These are phyloP conservation scores for Antitype chi DNA, from an alignment of 2,888 invertebrate genomes.

Conservation along the genomic window DNA sequence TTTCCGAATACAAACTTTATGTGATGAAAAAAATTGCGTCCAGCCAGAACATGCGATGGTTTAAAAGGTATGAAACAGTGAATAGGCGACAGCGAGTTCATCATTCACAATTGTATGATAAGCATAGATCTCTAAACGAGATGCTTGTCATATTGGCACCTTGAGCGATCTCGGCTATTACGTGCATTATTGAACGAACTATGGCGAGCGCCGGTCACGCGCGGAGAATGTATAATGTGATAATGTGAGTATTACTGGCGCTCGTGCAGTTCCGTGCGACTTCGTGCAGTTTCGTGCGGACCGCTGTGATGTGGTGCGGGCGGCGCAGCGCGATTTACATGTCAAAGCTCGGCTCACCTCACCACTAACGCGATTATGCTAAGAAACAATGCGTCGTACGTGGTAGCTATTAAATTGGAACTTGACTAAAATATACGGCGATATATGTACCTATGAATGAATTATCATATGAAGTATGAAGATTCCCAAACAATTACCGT, in stretches of 20 bases:
- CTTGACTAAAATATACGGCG: constrained; percentile 21
- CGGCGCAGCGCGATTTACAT: constrained; percentile 50
- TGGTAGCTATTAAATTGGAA: constrained; percentile 50
- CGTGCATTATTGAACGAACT: constrained; percentile 34
- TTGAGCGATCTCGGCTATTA: constrained; percentile 42
- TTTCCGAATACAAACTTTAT: constrained; percentile 2
- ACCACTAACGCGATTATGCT: constrained; percentile 52
- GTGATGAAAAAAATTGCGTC: not conserved
- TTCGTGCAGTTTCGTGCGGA: constrained; percentile 17
- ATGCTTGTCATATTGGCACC: constrained; percentile 26
- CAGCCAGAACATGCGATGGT: not conserved
- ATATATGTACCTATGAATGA: not conserved
- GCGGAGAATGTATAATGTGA: constrained; percentile 49
- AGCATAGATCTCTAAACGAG: not conserved
- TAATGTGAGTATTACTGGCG: constrained; percentile 47
- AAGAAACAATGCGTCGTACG: constrained; percentile 55
- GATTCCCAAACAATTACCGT: not conserved
- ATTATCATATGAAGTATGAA: too few relatives aligned
- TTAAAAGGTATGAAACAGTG: not conserved
- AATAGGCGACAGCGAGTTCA: not conserved
- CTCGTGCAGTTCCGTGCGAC: constrained; percentile 8
- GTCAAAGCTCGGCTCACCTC: constrained; percentile 58
- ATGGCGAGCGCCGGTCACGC: constrained; percentile 27
- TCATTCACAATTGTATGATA: not conserved
- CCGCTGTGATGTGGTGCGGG: constrained; percentile 4